Conservation (phyloP, 2,113 vertebrate genomes). For the Gasterosteus aculeatus region DNA sequence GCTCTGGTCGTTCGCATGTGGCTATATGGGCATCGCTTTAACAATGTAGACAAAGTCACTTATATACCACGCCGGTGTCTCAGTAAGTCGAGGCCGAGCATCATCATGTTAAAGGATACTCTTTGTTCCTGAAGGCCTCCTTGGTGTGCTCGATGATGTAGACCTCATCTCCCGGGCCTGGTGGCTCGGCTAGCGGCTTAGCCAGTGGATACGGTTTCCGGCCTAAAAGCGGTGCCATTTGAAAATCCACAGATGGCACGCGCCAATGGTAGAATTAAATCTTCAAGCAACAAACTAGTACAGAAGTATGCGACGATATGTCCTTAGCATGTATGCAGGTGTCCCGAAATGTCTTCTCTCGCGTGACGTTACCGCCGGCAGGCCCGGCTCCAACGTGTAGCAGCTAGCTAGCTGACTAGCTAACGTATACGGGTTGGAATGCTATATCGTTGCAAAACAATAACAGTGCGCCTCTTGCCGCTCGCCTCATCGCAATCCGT, state of each 20-base stretch:
- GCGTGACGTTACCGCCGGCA: conserved; percentile 67
- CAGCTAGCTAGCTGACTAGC: conserved; percentile 61
- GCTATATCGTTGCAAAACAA: conserved; percentile 78
- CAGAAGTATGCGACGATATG: neutral
- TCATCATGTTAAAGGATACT: conserved; percentile 87
- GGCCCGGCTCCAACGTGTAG: conserved; percentile 74
- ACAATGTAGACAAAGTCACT: neutral
- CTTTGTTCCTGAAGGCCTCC: conserved; percentile 96
- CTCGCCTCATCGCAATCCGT: conserved; percentile 66
- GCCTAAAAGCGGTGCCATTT: conserved; percentile 95
- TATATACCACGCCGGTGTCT: conserved; percentile 5
- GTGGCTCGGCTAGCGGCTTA: conserved; percentile 87
- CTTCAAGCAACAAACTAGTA: conserved; percentile 15
- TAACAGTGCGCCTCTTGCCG: conserved; percentile 62
- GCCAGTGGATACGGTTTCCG: conserved; percentile 93
- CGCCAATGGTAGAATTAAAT: conserved; percentile 23
- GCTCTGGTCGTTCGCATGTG: no score
- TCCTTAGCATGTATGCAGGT: conserved; percentile 64
- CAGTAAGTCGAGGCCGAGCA: conserved; percentile 17
- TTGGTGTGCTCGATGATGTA: conserved; percentile 92
- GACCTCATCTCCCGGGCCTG: conserved; percentile 86
- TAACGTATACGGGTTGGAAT: conserved; percentile 39
- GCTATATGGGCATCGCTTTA: neutral
- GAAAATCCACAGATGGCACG: conserved; percentile 59
- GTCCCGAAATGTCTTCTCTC: conserved; percentile 34